These are phyloP conservation scores for Spea multiplicata DNA, from an alignment of 2,113 vertebrate genomes.

Conservation along the genomic window DNA sequence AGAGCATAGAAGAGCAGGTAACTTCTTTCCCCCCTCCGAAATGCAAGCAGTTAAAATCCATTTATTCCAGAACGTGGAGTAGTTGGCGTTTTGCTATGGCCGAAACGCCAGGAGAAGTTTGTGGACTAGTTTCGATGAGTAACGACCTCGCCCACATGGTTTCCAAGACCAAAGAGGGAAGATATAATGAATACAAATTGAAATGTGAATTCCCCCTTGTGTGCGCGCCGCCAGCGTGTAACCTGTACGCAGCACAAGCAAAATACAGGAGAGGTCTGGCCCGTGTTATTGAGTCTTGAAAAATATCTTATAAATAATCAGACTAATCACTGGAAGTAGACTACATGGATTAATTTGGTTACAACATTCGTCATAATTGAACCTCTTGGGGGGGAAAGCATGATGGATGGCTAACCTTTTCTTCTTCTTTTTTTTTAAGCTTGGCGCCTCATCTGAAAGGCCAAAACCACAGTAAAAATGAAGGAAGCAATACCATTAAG, in stretches of 20 bases:
- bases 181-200: constrained; percentile 47
- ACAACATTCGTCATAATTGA: constrained; percentile 45
- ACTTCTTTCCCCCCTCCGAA: no score
- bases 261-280: constrained; percentile 17
- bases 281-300: constrained; percentile 22
- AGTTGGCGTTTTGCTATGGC: no score
- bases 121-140: constrained; percentile 7
- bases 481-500: constrained; percentile 46
- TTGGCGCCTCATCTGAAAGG: constrained; percentile 36
- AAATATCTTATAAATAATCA: constrained; percentile 44
- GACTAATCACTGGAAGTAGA: constrained; percentile 42
- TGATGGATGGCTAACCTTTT: constrained; percentile 46
- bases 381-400: constrained; percentile 1
- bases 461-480: constrained; percentile 43
- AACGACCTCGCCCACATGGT: constrained; percentile 26
- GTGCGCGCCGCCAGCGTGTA: constrained; percentile 31
- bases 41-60: no score
- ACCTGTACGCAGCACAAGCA: constrained; percentile 9
- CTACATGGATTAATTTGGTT: constrained; percentile 46
- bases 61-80: no score
- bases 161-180: constrained; percentile 12
- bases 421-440: constrained; percentile 21
- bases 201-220: constrained; percentile 39
- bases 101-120: constrained; percentile 19
- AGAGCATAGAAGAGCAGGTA: no score